Evolutionary conservation across 2,888 invertebrate genomes (phyloP), one percentile per base, ranked within the genome.

Genomic region (Lasioglossum marginatum): DNA sequence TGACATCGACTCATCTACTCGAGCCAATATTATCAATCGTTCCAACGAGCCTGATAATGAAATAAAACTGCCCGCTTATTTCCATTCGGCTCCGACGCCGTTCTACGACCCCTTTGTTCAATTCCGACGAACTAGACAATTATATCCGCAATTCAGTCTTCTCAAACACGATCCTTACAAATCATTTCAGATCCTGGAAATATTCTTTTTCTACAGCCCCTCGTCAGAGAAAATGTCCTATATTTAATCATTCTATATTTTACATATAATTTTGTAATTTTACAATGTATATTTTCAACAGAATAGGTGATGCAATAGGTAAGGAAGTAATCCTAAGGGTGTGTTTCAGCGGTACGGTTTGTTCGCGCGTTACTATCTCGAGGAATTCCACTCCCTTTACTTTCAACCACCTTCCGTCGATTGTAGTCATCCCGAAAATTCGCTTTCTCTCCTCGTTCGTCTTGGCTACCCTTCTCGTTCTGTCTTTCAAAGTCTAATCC

Each of bases 401-500:
- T 31, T 34, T 66, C 34, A 66, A 66, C 66, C 66, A 66, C 60
- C 60, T 60, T 60, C 60, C 60, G 60, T 34, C 34, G 66, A 66
- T 66, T 66, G 63, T 40, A 37, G 5, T 37, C 43, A 23, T 34
- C 52, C n/a, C 72, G 31, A 16, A 27, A 31, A 79, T 73, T 72
- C 60, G 82, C 60, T 40, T 63, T 77, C 71, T 34, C 74, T 74
- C 60, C 31, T 60, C 48, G 63, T 60, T 34, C 12, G 19, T 52
- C 14, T 76, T 60, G 23, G 34, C 57, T 63, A 60, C 37, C 76
- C 73, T 70, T 77, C 79, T 80, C 63, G 63, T 63, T 63, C 63
- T 63, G 63, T 78, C 87, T 81, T 77, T 68, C 74, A 63, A 83
- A 82, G 31, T 89, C 90, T 93, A 93, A 93, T 93, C 92, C 93